Evolutionary conservation across 1,140 invertebrate genomes (phyloP), one percentile per base, ranked within the genome.

Genomic region (Drosophila punjabiensis): DNA sequence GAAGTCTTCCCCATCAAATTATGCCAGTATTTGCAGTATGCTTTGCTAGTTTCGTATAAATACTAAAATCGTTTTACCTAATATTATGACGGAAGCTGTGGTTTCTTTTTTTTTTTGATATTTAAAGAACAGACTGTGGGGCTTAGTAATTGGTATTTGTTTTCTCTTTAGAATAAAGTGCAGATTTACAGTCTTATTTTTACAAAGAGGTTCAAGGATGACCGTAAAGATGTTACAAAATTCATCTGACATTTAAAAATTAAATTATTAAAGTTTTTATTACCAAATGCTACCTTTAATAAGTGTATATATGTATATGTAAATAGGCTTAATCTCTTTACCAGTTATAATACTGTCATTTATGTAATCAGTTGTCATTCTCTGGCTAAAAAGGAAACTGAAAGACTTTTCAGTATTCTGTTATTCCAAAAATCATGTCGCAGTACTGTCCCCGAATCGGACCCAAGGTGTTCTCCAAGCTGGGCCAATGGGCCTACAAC

Each of bases 401-500:
- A 69, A 16, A 33, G 5, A 47, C 30, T 63, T 63, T 74, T 24
- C 24, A 58, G 52, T 67, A 74, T 63, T 55, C 45, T 32, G 3
- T 81, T 59, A 56, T 56, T 43, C 59, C 50, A 28, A 53, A 67
- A 86, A 92, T 52, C 60, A 93, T 93, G 92, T 59, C 92, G 45
- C 78, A 74, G 11, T 93, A 93, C 68, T 62, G 92, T 77, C 78
- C 85, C 18, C 91, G 90, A 39, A 90, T 80, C 39, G 92, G 92
- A 16, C 92, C 92, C 45, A 30, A 77, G 61, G 79, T 90, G 35
- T 91, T 82, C 61, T 93, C 90, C 69, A 94, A 92, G 60, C 79
- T 96, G 24, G 95, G 94, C 80, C 95, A 94, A 91, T 96, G 95
- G 95, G 94, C 94, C 13, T 97, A 96, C 90, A 95, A 96, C 80